phyloP scores from a whole-genome alignment of 64 coral and sea anemone species.

The Astreopora myriophthalma region DNA sequence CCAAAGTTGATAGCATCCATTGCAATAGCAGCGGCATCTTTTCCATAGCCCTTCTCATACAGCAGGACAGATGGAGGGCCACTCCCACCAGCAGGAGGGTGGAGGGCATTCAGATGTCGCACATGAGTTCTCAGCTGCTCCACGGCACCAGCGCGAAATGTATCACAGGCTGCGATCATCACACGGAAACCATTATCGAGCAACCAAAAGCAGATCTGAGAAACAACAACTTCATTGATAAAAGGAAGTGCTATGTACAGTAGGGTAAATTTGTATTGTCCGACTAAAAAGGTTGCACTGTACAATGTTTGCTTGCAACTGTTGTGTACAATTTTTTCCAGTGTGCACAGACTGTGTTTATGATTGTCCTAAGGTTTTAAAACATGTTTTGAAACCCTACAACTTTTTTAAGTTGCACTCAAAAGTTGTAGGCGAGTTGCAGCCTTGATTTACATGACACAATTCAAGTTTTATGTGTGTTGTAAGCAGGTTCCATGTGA shows the following conservation, averaged over 20 bases:
- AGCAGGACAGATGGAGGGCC: constrained; percentile 93
- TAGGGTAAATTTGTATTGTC: no score
- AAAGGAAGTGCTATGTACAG: not conserved
- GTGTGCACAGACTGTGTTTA: no score
- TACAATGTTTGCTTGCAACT: no score
- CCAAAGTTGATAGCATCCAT: constrained; percentile 99
- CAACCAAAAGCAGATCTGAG: constrained; percentile 96
- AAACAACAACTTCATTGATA: not conserved
- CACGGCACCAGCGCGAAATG: constrained; percentile 97
- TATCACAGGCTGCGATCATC: constrained; percentile 99
- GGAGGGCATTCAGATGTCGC: constrained; percentile 93
- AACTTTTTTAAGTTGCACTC: no score
- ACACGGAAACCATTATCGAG: constrained; percentile 95
- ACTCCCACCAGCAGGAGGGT: constrained; percentile 81
- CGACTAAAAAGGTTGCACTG: no score
- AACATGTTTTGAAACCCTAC: no score
- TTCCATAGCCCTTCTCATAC: constrained; percentile 98
- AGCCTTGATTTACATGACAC: no score
- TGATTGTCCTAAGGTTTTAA: no score
- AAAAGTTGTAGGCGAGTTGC: no score
- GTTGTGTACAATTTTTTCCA: no score
- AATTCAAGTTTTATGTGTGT: no score
- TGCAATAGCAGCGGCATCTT: constrained; percentile 97
- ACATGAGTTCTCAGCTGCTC: constrained; percentile 96
- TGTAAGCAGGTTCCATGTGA: no score